These are phyloP conservation scores for Manis pentadactyla DNA, from an alignment of 2,797 vertebrate genomes.

Conservation along the genomic window DNA sequence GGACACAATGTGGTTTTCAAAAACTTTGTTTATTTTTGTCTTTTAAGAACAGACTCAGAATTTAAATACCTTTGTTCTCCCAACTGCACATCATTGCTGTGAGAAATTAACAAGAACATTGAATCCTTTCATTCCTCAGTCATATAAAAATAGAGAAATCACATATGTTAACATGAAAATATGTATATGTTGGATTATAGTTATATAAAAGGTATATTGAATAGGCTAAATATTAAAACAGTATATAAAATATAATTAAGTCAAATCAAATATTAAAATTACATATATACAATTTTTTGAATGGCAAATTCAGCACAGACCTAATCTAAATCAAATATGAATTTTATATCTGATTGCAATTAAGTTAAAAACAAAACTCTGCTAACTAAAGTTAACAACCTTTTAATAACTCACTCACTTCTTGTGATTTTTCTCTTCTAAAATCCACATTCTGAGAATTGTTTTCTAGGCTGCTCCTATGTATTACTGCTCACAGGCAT, in stretches of 20 bases:
- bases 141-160: background rate
- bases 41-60: constrained; percentile 51
- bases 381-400: background rate
- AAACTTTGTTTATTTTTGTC: constrained; percentile 45
- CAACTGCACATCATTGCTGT: background rate
- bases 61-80: constrained; percentile 15
- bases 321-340: background rate
- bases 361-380: background rate
- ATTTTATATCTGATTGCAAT: background rate
- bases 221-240: too few species aligned
- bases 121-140: background rate
- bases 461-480: background rate
- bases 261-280: background rate
- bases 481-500: background rate
- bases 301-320: background rate
- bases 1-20: background rate
- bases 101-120: background rate
- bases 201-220: too few species aligned
- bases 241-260: too few species aligned
- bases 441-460: background rate
- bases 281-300: background rate
- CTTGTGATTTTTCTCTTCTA: background rate
- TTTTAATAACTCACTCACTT: background rate
- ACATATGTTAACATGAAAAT: background rate
- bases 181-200: too few species aligned